Percentiles rank a stretch among this genome's conserved stretches.
Conservation (phyloP, 2,797 vertebrate genomes). For the Hafferia zeledoni region DNA sequence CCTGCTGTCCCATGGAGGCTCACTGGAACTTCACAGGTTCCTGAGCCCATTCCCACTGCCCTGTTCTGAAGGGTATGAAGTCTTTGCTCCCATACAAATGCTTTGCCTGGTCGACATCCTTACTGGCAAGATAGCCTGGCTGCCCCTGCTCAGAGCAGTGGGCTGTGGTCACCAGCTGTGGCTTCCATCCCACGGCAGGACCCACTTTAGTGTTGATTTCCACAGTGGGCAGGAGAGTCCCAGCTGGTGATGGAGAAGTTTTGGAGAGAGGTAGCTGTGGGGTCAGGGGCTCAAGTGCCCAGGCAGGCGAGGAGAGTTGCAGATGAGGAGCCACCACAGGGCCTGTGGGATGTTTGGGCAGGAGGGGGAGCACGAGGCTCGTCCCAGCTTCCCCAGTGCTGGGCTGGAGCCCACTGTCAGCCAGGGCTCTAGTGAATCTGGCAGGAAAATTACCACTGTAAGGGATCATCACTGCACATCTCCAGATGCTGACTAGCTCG, state of each 20-base stretch:
- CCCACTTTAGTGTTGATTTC: background rate
- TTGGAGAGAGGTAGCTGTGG: rapidly evolving
- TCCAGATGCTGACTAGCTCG: background rate
- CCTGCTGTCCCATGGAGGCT: background rate
- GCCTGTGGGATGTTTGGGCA: background rate
- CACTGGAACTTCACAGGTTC: background rate
- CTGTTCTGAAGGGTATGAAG: background rate
- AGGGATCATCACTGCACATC: background rate
- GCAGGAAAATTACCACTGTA: background rate
- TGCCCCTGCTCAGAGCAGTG: background rate
- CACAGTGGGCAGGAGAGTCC: background rate
- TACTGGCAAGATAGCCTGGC: background rate
- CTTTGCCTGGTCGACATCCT: background rate
- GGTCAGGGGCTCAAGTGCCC: background rate
- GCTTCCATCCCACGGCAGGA: rapidly evolving
- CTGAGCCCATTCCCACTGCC: background rate
- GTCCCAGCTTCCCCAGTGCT: background rate
- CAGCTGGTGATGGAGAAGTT: background rate
- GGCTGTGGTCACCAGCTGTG: background rate
- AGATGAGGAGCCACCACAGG: background rate
- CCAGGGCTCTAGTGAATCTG: background rate
- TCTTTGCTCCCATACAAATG: background rate
- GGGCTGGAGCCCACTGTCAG: background rate
- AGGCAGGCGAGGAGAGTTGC: background rate
- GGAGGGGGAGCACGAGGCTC: rapidly evolving